Evolutionary conservation across 2,888 invertebrate genomes (phyloP), one percentile per base, ranked within the genome.

Genomic region (Bombyx huttoni): DNA sequence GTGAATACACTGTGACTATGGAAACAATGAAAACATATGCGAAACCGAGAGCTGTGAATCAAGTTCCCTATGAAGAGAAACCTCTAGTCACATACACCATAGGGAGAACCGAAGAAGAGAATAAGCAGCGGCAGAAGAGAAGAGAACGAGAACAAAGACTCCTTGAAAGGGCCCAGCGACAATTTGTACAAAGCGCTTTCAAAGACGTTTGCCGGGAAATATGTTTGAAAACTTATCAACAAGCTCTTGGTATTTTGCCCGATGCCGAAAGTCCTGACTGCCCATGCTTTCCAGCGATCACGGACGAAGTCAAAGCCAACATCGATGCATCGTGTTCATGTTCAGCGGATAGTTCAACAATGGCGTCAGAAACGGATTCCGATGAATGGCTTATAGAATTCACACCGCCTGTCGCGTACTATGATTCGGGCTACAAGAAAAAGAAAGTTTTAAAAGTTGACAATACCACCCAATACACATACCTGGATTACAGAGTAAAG

Each of bases 371-470:
- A 52, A 85, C 86, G 0, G 87, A 88, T 57, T 75, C 70, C 2
- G 88, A 86, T 58, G 87, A 87, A 64, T 89, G 89, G 88, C 59
- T 83, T 46, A 68, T 89, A 13, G 87, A 88, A 59, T 86, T 88
- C 56, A 88, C 87, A n/a, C 87, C 89, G 8, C 87, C 89, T 0
- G 77, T 64, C 53, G 87, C 86, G 14, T 63, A 58, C 10, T 88
- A 72, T 55, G 73, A 82, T 60, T 82, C 82, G 1, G 65, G 66
- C 13, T 73, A 58, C 53, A 81, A 78, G 59, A 56, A 58, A 1
- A 83, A 80, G 60, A 85, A 80, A 65, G 49, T 78, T 14, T 0
- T 56, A 0, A 73, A 63, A 60, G 54, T 53, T 3, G 82, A 85
- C 14, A 70, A 59, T 53, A 50, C 58, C n/a, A 68, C 66, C 50